phyloP scores from a whole-genome alignment of 1,140 invertebrate genomes.

The Pseudachorutes palmiensis region DNA sequence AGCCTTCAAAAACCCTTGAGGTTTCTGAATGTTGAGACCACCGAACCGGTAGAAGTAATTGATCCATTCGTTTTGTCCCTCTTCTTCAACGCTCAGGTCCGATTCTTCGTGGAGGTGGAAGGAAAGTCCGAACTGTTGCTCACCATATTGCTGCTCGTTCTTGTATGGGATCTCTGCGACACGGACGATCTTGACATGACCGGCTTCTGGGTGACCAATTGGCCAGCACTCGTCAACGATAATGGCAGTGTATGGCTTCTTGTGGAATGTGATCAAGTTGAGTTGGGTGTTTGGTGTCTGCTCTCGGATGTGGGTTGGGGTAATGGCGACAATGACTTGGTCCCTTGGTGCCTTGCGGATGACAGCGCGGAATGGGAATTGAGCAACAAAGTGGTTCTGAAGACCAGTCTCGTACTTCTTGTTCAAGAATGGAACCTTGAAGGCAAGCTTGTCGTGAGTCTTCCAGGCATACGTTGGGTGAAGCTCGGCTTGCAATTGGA shows the following conservation, averaged over 20 bases:
- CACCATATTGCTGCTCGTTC: conserved; percentile 5
- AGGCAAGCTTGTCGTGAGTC: conserved; percentile 25
- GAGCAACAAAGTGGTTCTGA: conserved; percentile 29
- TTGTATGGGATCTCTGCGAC: background rate
- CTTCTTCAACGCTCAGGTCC: conserved; percentile 27
- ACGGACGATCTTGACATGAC: conserved; percentile 30
- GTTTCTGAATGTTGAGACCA: no score
- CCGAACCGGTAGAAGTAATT: conserved; percentile 24
- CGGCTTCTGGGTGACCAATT: conserved; percentile 24
- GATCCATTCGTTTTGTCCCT: conserved; percentile 24
- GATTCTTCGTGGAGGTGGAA: conserved; percentile 21
- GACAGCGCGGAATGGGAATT: conserved; percentile 27
- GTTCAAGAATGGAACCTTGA: conserved; percentile 33
- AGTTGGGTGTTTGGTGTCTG: conserved; percentile 21
- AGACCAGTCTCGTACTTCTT: conserved; percentile 32
- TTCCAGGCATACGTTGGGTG: conserved; percentile 30
- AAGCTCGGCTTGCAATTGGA: conserved; percentile 30
- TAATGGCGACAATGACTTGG: conserved; percentile 28
- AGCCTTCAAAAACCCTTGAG: no score
- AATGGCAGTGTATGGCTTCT: conserved; percentile 33
- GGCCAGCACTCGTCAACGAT: conserved; percentile 35
- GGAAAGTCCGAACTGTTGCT: conserved; percentile 21
- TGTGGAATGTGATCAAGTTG: conserved; percentile 33
- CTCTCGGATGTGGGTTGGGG: conserved; percentile 28
- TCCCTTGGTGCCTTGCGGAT: conserved; percentile 16